Base-by-base conservation (phyloP, 2,888 invertebrate genomes). In the Amblyjoppa proteus region DNA sequence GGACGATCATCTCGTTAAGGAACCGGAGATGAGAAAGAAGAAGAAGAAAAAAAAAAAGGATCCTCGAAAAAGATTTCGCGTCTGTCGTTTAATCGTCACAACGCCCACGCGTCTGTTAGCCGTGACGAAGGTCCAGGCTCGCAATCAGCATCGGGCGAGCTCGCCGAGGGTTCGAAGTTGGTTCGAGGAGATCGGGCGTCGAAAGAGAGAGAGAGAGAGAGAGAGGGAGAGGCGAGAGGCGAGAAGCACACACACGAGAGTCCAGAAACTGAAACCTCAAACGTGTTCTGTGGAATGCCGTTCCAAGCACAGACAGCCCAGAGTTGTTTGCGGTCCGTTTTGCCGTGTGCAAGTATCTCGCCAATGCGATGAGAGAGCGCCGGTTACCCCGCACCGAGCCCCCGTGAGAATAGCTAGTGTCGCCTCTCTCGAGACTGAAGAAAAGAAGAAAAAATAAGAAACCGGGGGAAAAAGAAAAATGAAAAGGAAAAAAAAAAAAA, bases 211-310 rank as follows among this genome's bases (percentile, higher is more conserved):
- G 3, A 6, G 38, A 13, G 25, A 34, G 71, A 9, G 5, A 51
- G 61, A 6, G 31, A 71, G 25, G 13, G 31, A 66, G 53, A 68
- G 68, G 45, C 2, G 13, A 75, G 28, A 61, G 56, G 38, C 73
- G 84, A 82, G 11, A 58, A 25, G 25, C 58, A 58, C 58, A 64
- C 58, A 64, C 61, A n/a, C 16, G 16, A 31, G 58, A 64, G 83
- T 87, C 83, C 87, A 88, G 90, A 90, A 89, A 88, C 87, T 89
- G 87, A 89, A 90, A 89, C 87, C 87, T 88, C 89, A 91, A 91
- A 92, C 91, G 90, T 92, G 92, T 92, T 92, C 89, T 90, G 61
- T 89, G 93, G 92, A 93, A 92, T 92, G 92, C 88, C 83, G 92
- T 90, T 89, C 82, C 61, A 79, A 82, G 84, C 56, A 61, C 68